Percentiles rank a stretch among this genome's conserved stretches.
Conservation (phyloP, 2,113 vertebrate species). For the Clupea harengus region DNA sequence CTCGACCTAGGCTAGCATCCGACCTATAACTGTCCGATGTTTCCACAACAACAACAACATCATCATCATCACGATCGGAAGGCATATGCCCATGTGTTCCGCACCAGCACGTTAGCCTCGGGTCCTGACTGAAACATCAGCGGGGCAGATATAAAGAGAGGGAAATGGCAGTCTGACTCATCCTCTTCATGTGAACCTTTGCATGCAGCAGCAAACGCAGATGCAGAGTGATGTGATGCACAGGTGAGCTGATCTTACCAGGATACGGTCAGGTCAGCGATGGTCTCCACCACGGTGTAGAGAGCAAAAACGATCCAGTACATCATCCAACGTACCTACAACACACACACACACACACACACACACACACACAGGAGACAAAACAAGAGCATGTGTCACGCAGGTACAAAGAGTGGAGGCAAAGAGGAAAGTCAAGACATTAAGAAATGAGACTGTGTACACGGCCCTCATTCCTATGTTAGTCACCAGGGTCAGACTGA, state of each 20-base stretch:
- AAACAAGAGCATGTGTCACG: not conserved
- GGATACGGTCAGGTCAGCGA: constrained; percentile 86
- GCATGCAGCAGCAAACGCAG: no score
- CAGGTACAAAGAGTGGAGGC: not conserved
- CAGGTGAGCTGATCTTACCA: constrained; percentile 77
- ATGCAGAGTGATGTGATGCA: no score
- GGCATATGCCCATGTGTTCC: not conserved
- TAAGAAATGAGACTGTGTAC: not conserved
- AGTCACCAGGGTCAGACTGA: not conserved
- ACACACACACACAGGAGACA: not conserved
- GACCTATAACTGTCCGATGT: not conserved
- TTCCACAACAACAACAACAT: no score
- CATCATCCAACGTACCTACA: constrained; percentile 99
- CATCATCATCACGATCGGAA: not conserved
- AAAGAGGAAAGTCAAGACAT: not conserved
- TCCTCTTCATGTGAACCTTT: no score
- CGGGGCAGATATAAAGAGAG: no score
- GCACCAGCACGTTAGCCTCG: no score
- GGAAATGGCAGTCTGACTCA: no score
- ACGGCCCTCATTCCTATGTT: no score
- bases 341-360: constrained; percentile 69
- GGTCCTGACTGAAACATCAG: no score
- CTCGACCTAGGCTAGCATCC: not conserved
- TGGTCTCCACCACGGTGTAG: constrained; percentile 89
- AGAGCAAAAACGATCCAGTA: constrained; percentile 99